Base-by-base conservation (phyloP, 2,888 invertebrate genomes). In the Tanaodytes sp. region DNA sequence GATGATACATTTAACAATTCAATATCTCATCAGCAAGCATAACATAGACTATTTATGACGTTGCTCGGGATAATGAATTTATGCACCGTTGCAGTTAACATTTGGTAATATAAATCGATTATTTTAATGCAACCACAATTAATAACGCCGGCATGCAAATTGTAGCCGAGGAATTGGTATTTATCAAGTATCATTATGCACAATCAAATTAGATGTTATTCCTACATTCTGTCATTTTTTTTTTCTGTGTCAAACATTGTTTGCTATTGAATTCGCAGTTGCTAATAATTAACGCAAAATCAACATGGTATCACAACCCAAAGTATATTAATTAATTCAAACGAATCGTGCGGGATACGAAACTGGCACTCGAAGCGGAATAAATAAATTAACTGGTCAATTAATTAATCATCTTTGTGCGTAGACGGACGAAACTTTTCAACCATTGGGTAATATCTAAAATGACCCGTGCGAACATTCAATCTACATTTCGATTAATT, bases 401-500 rank as follows among this genome's bases (percentile, higher is more conserved):
- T 20, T 36, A n/a, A 31, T 18, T 31, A 31, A 46, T n/a, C n/a
- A n/a, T n/a, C n/a, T n/a, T n/a, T n/a, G n/a, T n/a, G n/a, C n/a
- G n/a, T n/a, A n/a, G n/a, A n/a, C n/a, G n/a, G 19, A 15, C 15
- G 15, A 45, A 45, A 27, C 8, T 20, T 14, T 15, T 23, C 18
- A 37, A 49, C 18, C n/a, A 27, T 36, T 37, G 3, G 12, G n/a
- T 33, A 27, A 27, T 33, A 11, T 33, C n/a, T 33, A 8, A 33
- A 8, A 6, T 6, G 6, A 4, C 8, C 33, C 12, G 3, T 14
- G 15, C 19, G 43, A 33, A 43, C 39, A n/a, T n/a, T n/a, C n/a
- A n/a, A n/a, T n/a, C 33, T 30, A 43, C 54, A 43, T 43, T 55
- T 36, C 43, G 36, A 42, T 20, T 33, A 55, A 55, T 55, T 55